phyloP scores from a whole-genome alignment of 2,797 vertebrate genomes.

The Gephyroberyx darwinii region DNA sequence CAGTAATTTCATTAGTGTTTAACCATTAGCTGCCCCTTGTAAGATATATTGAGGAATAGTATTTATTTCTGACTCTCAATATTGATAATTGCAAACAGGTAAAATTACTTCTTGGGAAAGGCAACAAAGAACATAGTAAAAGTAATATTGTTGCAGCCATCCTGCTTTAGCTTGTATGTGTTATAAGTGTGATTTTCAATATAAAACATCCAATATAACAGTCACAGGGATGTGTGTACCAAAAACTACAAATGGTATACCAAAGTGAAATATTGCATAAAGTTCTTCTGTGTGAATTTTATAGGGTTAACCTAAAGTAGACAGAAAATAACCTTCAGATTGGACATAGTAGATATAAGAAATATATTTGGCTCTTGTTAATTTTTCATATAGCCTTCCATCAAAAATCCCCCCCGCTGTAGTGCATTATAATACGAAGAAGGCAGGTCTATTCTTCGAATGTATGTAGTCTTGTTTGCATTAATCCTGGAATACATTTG shows the following conservation, averaged over 20 bases:
- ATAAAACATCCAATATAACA: not conserved
- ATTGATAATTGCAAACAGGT: not conserved
- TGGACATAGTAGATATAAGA: constrained; percentile 8
- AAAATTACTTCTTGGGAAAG: not conserved
- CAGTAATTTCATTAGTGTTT: not conserved
- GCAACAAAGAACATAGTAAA: too few species aligned
- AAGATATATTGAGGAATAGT: too few species aligned
- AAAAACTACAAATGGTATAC: not conserved
- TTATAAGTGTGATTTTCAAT: too few species aligned
- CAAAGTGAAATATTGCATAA: constrained; percentile 1
- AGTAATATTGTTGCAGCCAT: too few species aligned
- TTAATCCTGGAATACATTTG: constrained; percentile 40
- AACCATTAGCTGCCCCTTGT: not conserved
- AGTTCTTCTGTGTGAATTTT: too few species aligned
- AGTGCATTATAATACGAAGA: constrained; percentile 16
- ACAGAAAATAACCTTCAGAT: not conserved
- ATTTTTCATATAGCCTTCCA: not conserved
- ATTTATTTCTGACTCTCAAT: not conserved
- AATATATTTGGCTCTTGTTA: constrained; percentile 18
- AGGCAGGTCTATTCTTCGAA: not conserved
- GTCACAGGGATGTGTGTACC: not conserved
- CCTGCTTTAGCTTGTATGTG: too few species aligned
- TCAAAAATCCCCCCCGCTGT: not conserved
- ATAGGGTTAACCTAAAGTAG: too few species aligned
- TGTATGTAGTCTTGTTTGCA: constrained; percentile 10